Evolutionary conservation across 2,113 vertebrate genomes (phyloP).

Genomic region (Salvelinus fontinalis): DNA sequence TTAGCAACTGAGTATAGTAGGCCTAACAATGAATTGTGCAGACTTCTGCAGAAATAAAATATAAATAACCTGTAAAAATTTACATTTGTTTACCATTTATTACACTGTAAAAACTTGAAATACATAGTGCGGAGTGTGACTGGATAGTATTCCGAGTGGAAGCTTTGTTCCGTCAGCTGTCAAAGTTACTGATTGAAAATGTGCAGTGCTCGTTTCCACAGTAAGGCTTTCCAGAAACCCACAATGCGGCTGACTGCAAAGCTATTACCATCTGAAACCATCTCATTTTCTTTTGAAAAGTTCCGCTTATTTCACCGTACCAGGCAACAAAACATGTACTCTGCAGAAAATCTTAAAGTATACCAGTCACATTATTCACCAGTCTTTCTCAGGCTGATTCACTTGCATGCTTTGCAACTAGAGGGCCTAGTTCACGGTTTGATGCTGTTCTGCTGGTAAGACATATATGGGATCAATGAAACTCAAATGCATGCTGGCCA

Average conservation of each 20-base stretch:
- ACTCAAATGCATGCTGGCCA: slow-evolving; percentile 37
- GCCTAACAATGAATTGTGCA: neutral
- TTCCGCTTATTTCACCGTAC: slow-evolving; percentile 20
- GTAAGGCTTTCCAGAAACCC: slow-evolving; percentile 30
- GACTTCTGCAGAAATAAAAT: slow-evolving; percentile 4
- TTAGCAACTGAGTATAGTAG: slow-evolving; percentile 14
- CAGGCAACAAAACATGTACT: slow-evolving; percentile 38
- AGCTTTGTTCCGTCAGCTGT: slow-evolving; percentile 27
- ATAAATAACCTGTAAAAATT: too few species aligned
- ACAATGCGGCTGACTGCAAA: slow-evolving; percentile 38
- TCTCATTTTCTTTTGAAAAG: slow-evolving; percentile 42
- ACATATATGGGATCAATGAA: slow-evolving; percentile 45
- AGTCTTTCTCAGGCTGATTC: slow-evolving; percentile 36
- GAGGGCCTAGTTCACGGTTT: slow-evolving; percentile 31
- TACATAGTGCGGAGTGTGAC: neutral
- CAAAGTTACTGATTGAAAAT: slow-evolving; percentile 29
- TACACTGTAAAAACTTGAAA: neutral
- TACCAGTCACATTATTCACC: slow-evolving; percentile 13
- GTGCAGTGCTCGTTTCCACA: slow-evolving; percentile 15
- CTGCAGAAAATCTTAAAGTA: slow-evolving; percentile 35
- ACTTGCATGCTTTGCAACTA: slow-evolving; percentile 43
- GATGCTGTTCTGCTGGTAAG: slow-evolving; percentile 45
- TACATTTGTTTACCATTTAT: slow-evolving; percentile 1
- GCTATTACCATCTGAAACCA: slow-evolving; percentile 41
- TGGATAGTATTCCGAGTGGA: neutral